phyloP scores from a whole-genome alignment of 2,888 invertebrate genomes.

The Ennomos fuscantarius region DNA sequence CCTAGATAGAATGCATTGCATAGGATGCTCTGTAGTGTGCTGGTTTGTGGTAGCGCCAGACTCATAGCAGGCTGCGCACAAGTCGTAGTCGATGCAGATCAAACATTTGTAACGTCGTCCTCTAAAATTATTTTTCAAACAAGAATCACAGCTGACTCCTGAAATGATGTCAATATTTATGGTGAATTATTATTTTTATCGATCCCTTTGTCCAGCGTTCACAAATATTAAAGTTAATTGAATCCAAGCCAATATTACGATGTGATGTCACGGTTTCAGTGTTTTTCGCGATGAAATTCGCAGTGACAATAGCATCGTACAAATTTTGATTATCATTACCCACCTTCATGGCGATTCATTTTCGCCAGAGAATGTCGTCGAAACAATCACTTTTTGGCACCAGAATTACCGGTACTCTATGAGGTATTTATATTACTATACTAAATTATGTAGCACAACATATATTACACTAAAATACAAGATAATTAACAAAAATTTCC shows the following conservation, averaged over 20 bases:
- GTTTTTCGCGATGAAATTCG: constrained; percentile 66
- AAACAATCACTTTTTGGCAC: constrained; percentile 79
- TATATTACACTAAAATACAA: constrained; percentile 87
- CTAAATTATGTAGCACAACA: constrained; percentile 85
- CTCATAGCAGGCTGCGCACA: constrained; percentile 98
- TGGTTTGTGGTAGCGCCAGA: constrained; percentile 95
- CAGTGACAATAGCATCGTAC: constrained; percentile 81
- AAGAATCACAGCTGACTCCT: constrained; percentile 99
- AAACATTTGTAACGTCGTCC: constrained; percentile 99
- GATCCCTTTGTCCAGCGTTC: constrained; percentile 38
- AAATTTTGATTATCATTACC: constrained; percentile 86
- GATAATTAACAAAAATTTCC: constrained; percentile 88
- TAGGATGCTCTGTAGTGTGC: constrained; percentile 98
- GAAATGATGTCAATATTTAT: constrained; percentile 74
- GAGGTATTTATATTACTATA: constrained; percentile 82
- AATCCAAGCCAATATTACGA: constrained; percentile 41
- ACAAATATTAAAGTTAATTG: constrained; percentile 37
- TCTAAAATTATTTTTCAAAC: constrained; percentile 98
- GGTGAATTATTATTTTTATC: constrained; percentile 54
- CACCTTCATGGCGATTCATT: constrained; percentile 98
- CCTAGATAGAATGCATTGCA: constrained; percentile 99
- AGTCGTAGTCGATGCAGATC: constrained; percentile 99
- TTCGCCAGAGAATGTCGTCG: constrained; percentile 83
- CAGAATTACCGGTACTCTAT: constrained; percentile 77
- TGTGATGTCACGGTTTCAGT: constrained; percentile 50